Conservation (phyloP, 2,113 vertebrate species). For the Macheiramphus alcinus region DNA sequence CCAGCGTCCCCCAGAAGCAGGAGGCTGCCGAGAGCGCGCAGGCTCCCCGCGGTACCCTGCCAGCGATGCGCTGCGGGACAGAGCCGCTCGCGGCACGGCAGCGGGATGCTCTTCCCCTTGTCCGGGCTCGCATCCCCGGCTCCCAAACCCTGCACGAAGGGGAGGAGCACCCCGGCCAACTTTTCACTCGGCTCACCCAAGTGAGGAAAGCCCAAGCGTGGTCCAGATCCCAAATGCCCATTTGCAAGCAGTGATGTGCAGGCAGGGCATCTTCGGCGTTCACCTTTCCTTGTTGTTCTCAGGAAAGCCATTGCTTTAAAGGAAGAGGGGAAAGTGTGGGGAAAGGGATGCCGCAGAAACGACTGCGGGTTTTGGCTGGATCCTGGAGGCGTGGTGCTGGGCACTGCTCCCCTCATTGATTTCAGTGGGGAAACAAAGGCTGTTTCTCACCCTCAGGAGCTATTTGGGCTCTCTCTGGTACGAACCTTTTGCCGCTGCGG, state of each 20-base stretch:
- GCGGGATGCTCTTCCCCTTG: not conserved
- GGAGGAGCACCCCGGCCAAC: not conserved
- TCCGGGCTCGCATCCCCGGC: not conserved
- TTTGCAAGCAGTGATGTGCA: not conserved
- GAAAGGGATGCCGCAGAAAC: not conserved
- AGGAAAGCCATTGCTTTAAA: not conserved
- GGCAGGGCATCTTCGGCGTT: not conserved
- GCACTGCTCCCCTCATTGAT: not conserved
- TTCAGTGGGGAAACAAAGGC: not conserved
- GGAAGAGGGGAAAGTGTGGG: not conserved
- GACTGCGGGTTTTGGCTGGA: fast-evolving
- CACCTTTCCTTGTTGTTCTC: not conserved
- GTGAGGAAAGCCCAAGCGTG: not conserved
- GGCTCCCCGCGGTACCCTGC: not conserved
- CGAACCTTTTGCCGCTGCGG: fast-evolving
- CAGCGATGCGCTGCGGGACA: not conserved
- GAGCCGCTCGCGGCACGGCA: not conserved
- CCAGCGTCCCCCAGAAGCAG: not conserved
- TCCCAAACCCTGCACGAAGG: not conserved
- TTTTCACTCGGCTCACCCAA: not conserved
- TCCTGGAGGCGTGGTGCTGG: not conserved
- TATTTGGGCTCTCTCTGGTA: not conserved
- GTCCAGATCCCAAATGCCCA: not conserved
- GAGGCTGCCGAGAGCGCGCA: not conserved
- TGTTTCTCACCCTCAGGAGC: not conserved